Evolutionary conservation across 2,797 vertebrate species (phyloP), one percentile per base, ranked within the genome.

Genomic region (Chelidonichthys spinosus): DNA sequence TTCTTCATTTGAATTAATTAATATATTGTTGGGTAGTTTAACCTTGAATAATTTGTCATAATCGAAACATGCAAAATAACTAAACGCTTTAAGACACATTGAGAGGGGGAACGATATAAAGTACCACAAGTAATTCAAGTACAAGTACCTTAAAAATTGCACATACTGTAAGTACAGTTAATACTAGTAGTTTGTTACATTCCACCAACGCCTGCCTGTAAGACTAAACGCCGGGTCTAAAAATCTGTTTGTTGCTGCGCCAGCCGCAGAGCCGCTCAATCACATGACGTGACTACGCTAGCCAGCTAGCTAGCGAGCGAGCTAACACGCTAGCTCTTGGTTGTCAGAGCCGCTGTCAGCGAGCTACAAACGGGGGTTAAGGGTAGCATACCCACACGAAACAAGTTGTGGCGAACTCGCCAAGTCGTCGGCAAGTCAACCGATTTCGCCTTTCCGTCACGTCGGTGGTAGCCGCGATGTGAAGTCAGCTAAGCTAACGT

Each of bases 281-380:
- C 92, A 92, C 89, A 86, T 93, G 92, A 93, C 11, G 14, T 25
- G 74, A 53, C 70, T 54, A 52, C 40, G 84, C 72, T 60, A 18
- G 11, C 18, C 18, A 37, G 37, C 56, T 59, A 18, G 37, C 25
- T 78, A 39, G 64, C 64, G 64, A 79, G 13, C 9, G n/a, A 65
- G 91, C 84, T 91, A 90, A 84, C 81, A 17, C 43, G 85, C 65
- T 92, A 89, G 76, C 89, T 52, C 9, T 25, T 6, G 44, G 49
- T 85, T 88, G 85, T 87, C 82, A 86, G 52, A 83, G 44, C 74
- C 40, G 58, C 69, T 79, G 82, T 83, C 80, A 86, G 32, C 68
- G 2, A 76, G 56, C 69, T 63, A 39, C 53, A 40, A 11, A 55
- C 49, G 13, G 53, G 42, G 42, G 25, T 25, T 25, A 43, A 74